These are phyloP conservation scores for Tolypeutes matacus DNA, from an alignment of 2,797 vertebrate species.

Conservation along the genomic window DNA sequence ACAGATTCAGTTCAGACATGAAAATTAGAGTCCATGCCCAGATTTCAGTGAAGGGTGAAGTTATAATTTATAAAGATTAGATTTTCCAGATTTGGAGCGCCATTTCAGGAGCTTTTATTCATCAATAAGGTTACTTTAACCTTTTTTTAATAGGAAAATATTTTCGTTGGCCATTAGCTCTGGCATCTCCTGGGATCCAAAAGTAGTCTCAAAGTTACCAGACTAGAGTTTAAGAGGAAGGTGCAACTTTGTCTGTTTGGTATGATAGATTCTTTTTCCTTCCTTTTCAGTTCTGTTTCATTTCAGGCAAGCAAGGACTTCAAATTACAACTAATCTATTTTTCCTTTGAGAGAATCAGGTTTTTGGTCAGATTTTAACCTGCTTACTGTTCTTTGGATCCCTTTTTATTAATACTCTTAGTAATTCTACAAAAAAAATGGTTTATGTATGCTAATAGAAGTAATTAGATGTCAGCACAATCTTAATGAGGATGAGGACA, in stretches of 20 bases:
- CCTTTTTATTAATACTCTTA: constrained; percentile 10
- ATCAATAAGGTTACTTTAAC: not conserved
- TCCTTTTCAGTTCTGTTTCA: constrained; percentile 20
- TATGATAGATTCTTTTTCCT: not conserved
- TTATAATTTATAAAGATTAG: not conserved
- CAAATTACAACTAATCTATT: not conserved
- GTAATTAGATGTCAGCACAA: constrained; percentile 2
- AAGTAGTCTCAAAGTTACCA: constrained; percentile 23
- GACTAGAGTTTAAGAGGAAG: constrained; percentile 23
- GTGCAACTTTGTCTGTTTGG: not conserved
- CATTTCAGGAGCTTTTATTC: constrained; percentile 31
- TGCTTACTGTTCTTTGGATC: not conserved
- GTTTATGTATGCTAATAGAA: constrained; percentile 8
- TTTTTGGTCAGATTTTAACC: constrained; percentile 2
- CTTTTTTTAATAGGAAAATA: not conserved
- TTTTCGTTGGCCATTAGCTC: not conserved
- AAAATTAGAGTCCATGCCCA: not conserved
- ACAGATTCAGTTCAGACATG: not conserved
- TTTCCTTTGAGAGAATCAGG: constrained; percentile 39
- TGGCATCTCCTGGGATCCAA: constrained; percentile 20
- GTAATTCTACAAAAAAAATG: not conserved
- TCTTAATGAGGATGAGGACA: not conserved
- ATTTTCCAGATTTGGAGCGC: not conserved
- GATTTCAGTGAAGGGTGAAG: not conserved
- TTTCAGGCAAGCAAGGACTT: not conserved